Base-by-base conservation (phyloP, 2,113 vertebrate species). In the Stictonetta naevosa region DNA sequence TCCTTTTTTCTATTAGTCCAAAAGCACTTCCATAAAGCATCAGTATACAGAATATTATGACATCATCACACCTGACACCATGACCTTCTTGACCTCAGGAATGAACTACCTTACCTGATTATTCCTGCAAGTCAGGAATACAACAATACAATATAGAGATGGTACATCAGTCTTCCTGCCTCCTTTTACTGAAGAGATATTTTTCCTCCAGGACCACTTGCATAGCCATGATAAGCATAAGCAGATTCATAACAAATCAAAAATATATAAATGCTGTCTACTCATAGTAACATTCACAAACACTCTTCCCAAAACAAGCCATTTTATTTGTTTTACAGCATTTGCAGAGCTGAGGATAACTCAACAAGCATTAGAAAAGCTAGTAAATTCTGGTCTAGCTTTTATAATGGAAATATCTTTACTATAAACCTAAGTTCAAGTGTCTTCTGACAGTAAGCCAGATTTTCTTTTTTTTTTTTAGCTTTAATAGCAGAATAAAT, bases 401-500 rank as follows among this genome's bases (percentile, higher is more conserved):
- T 81, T 69, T 82, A 50, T 40, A 78, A 81, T 46, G 52, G 71
- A 34, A 81, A 19, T 0, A 46, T 77, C 73, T 95, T 87, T 86
- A 46, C 53, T 78, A 5, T 84, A 73, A 86, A 42, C 16, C 21
- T 42, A 72, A 73, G 52, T 84, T 91, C 42, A 86, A 76, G 21
- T 58, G 15, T 89, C 58, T 92, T 87, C 73, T 82, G 60, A 79
- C 12, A 7, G 23, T 64, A 68, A 71, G 77, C 42, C 10, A 88
- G 52, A 40, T 69, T 87, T 66, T 88, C 2, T 0, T 0, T 26
- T 68, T 44, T 68, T 44, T 42, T 68, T 60, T 85, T 40, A 22
- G 20, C 50, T 89, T 93, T 79, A 75, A 53, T 58, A 76, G 58
- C 64, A 73, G 67, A 93, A 82, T 89, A 89, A 93, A 95, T 90